Conservation (phyloP, 2,888 invertebrate genomes). For the Bhutanitis thaidina region DNA sequence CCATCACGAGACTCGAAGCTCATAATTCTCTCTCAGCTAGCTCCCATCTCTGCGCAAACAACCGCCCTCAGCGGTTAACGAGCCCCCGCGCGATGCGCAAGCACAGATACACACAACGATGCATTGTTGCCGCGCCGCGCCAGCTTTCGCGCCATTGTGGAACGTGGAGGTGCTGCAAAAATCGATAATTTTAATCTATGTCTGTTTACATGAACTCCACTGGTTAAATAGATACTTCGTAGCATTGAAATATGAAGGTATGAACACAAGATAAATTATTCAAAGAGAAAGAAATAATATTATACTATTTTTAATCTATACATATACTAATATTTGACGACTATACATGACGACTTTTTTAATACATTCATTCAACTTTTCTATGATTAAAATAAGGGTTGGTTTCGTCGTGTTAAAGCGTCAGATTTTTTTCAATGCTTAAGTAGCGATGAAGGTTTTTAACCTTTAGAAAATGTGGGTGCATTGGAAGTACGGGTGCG, state of each 20-base stretch:
- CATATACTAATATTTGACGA: no score
- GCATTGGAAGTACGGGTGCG: neutral
- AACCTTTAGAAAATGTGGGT: neutral
- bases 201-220: conserved; percentile 67
- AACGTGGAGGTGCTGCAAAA: conserved; percentile 54
- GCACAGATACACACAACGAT: conserved; percentile 65
- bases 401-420: no score
- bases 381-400: no score
- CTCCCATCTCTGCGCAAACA: conserved; percentile 52
- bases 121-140: conserved; percentile 73
- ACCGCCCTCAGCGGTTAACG: conserved; percentile 68
- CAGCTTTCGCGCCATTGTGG: conserved; percentile 78
- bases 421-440: no score
- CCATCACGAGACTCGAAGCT: conserved; percentile 37
- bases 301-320: no score
- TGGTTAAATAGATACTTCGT: conserved; percentile 23
- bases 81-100: conserved; percentile 72
- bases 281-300: no score
- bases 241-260: neutral
- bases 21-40: conserved; percentile 29
- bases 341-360: no score
- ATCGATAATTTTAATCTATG: conserved; percentile 66
- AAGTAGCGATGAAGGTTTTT: no score
- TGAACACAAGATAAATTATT: no score
- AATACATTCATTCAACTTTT: no score